phyloP scores from a whole-genome alignment of 2,113 vertebrate genomes.

The Polypterus senegalus region DNA sequence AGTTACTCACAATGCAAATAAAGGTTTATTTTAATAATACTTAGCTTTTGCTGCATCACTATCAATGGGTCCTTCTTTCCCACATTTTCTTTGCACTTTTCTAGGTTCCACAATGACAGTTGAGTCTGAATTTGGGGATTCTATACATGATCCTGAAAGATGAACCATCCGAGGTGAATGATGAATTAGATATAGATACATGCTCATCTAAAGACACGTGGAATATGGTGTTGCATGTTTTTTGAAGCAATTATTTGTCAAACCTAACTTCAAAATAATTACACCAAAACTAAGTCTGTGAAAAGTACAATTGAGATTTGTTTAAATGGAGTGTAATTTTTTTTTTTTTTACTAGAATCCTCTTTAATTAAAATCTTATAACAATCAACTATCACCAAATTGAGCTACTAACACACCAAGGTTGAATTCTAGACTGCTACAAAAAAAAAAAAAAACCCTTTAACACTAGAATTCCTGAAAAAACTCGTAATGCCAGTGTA shows the following conservation, averaged over 20 bases:
- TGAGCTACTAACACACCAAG: too few species aligned
- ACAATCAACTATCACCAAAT: too few species aligned
- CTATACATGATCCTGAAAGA: too few species aligned
- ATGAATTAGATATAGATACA: slow-evolving; percentile 4
- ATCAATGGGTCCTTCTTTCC: slow-evolving; percentile 10
- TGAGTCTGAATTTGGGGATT: too few species aligned
- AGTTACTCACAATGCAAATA: too few species aligned
- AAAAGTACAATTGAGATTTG: background rate
- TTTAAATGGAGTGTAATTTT: background rate
- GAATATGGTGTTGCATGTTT: background rate
- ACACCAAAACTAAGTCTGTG: background rate
- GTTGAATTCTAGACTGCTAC: too few species aligned
- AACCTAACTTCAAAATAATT: background rate
- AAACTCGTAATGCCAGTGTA: too few species aligned
- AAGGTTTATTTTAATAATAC: too few species aligned
- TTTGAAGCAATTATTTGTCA: background rate
- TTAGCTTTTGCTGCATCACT: slow-evolving; percentile 4
- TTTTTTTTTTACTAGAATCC: background rate
- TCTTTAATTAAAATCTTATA: slow-evolving; percentile 10
- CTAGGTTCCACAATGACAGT: slow-evolving; percentile 15
- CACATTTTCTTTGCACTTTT: slow-evolving; percentile 12
- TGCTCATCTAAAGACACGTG: background rate
- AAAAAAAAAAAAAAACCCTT: too few species aligned
- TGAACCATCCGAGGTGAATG: slow-evolving; percentile 14
- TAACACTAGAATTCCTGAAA: too few species aligned